Conservation (phyloP, 2,888 invertebrate species). For the Dicyrtomina minuta region DNA sequence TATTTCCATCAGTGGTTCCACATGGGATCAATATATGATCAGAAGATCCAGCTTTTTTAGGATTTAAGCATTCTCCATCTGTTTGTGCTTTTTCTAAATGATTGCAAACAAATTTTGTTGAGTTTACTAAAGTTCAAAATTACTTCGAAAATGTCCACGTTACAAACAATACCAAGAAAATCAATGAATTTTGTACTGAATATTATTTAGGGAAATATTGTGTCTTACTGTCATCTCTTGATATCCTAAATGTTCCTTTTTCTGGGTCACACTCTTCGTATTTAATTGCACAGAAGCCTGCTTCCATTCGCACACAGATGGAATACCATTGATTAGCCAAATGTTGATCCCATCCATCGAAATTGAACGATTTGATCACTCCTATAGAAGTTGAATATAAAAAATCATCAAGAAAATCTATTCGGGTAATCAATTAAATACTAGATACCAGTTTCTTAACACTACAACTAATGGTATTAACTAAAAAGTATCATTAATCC, state of each 20-base stretch:
- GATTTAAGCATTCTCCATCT: constrained; percentile 52
- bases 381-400: constrained; percentile 34
- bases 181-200: background rate
- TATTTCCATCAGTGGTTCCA: constrained; percentile 53
- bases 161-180: background rate
- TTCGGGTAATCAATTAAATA: too few species aligned
- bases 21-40: constrained; percentile 53
- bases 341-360: constrained; percentile 54
- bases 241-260: constrained; percentile 53
- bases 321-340: constrained; percentile 54
- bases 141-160: background rate
- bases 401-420: background rate
- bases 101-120: background rate
- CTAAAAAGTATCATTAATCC: too few species aligned
- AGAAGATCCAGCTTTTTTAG: constrained; percentile 52
- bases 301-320: constrained; percentile 53
- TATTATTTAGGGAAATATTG: background rate
- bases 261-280: constrained; percentile 53
- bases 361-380: constrained; percentile 52
- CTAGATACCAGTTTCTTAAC: too few species aligned
- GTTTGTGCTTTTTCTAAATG: constrained; percentile 53
- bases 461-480: too few species aligned
- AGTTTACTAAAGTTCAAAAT: background rate
- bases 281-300: constrained; percentile 53
- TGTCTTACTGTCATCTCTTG: constrained; percentile 52